Percentiles rank a stretch among this genome's conserved stretches.
phyloP scores from a whole-genome alignment of 2,113 vertebrate species.

The Thalassarche chlororhynchos region DNA sequence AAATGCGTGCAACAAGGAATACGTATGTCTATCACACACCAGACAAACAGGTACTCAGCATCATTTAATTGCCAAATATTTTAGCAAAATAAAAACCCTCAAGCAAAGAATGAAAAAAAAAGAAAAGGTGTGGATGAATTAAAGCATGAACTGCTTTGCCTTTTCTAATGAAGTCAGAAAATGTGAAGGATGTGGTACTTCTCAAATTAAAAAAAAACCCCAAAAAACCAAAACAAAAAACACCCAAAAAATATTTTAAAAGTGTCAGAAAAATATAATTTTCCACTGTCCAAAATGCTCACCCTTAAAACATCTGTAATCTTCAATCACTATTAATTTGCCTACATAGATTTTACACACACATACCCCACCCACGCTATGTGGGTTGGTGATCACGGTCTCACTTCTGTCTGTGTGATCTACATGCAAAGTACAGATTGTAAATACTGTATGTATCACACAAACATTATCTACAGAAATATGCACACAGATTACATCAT shows the following conservation, averaged over 20 bases:
- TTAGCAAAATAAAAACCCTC: neutral
- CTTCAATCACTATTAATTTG: neutral
- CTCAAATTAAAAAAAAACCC: neutral
- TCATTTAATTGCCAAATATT: neutral
- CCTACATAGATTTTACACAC: neutral
- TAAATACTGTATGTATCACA: neutral
- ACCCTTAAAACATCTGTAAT: neutral
- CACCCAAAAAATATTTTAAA: neutral
- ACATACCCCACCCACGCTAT: accelerated
- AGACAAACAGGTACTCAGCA: neutral
- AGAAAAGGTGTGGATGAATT: neutral
- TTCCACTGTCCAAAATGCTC: neutral
- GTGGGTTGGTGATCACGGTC: neutral
- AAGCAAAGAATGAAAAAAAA: neutral
- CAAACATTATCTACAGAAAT: neutral
- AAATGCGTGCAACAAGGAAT: neutral
- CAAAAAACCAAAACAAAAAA: no score
- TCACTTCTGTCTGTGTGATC: neutral
- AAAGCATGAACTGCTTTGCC: neutral
- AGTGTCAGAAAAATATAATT: neutral
- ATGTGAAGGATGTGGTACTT: neutral
- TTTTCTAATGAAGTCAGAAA: neutral
- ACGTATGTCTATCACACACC: neutral
- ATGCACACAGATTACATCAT: neutral
- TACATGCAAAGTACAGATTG: neutral